Evolutionary conservation across 2,113 vertebrate genomes (phyloP).

Genomic region (Passer montanus): DNA sequence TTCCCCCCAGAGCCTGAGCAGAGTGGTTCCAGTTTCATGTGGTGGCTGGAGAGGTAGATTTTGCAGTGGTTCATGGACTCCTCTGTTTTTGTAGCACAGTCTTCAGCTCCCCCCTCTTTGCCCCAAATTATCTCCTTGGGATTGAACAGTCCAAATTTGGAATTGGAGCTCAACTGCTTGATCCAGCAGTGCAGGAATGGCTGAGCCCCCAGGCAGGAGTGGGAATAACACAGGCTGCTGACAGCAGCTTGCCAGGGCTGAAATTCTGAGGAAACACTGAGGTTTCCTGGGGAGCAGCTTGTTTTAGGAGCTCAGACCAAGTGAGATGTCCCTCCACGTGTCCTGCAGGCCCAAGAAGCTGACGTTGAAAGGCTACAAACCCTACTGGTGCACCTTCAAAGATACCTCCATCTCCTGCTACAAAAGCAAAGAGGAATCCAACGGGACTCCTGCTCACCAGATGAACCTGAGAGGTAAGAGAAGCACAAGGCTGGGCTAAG

Average conservation of each 20-base stretch:
- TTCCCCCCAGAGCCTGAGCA: not conserved
- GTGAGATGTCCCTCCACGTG: not conserved
- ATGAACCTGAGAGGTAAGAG: slow-evolving; percentile 95
- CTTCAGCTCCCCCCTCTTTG: not conserved
- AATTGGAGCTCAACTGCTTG: not conserved
- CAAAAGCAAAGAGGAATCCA: slow-evolving; percentile 95
- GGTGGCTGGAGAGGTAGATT: not conserved
- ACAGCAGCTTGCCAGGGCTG: not conserved
- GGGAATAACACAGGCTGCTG: not conserved
- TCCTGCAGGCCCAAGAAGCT: slow-evolving; percentile 92
- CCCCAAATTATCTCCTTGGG: not conserved
- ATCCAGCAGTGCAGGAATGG: not conserved
- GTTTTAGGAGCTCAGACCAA: not conserved
- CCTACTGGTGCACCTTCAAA: slow-evolving; percentile 99
- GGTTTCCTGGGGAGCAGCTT: not conserved
- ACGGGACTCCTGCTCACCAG: slow-evolving; percentile 90
- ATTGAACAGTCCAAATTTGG: not conserved
- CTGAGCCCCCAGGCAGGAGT: not conserved
- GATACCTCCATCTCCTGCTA: slow-evolving; percentile 99
- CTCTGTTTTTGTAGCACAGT: not conserved
- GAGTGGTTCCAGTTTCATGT: not conserved
- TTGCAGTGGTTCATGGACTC: not conserved
- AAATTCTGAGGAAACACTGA: not conserved
- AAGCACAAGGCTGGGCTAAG: not conserved
- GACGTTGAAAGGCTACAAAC: slow-evolving; percentile 97